Percentiles rank a stretch among this genome's conserved stretches.
phyloP scores from a whole-genome alignment of 2,888 invertebrate genomes.

The Apotomis turbidana region DNA sequence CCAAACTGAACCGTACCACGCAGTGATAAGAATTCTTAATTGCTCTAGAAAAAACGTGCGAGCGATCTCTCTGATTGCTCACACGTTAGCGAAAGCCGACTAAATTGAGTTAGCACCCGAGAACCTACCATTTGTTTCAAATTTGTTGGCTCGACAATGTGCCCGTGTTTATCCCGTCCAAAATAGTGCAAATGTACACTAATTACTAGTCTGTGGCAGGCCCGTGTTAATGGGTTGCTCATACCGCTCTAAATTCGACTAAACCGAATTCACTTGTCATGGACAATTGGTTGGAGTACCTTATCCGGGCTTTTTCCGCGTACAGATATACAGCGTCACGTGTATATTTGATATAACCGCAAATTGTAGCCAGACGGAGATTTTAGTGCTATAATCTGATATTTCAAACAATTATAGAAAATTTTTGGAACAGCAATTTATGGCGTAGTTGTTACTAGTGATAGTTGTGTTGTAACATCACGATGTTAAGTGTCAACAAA shows the following conservation, averaged over 20 bases:
- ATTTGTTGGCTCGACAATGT: slow-evolving; percentile 78
- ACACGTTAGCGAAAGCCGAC: slow-evolving; percentile 81
- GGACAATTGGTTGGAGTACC: slow-evolving; percentile 28
- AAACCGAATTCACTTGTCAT: slow-evolving; percentile 51
- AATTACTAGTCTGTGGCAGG: slow-evolving; percentile 74
- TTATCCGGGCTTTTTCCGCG: slow-evolving; percentile 11
- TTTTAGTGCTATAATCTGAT: no score
- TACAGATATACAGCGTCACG: no score
- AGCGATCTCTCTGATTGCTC: slow-evolving; percentile 68
- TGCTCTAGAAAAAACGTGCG: slow-evolving; percentile 54
- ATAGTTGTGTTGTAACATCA: no score
- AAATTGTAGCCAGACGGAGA: no score
- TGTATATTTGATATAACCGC: no score
- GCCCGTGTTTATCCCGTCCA: slow-evolving; percentile 79
- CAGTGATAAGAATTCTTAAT: slow-evolving; percentile 27
- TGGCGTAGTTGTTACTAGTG: no score
- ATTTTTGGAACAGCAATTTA: no score
- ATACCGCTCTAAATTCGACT: slow-evolving; percentile 68
- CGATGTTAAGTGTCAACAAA: no score
- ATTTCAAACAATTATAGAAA: no score
- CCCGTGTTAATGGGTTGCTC: slow-evolving; percentile 73
- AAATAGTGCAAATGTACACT: slow-evolving; percentile 82
- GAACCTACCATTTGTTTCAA: slow-evolving; percentile 76
- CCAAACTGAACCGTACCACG: slow-evolving; percentile 25
- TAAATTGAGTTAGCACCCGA: slow-evolving; percentile 81